Base-by-base conservation (phyloP, 2,888 invertebrate genomes). In the Drosophila pegasa region DNA sequence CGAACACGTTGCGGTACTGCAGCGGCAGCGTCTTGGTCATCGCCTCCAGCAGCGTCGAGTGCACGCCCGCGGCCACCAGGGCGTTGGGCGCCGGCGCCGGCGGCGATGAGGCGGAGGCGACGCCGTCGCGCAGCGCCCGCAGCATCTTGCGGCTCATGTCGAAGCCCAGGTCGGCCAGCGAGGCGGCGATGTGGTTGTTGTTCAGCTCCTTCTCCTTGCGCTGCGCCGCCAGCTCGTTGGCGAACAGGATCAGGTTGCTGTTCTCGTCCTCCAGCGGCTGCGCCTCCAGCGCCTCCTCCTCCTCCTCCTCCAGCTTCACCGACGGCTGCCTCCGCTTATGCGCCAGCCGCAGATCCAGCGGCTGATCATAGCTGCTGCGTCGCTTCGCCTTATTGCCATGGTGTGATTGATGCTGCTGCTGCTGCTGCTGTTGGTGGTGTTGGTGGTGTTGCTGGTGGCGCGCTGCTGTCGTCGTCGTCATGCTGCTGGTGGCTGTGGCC, bases 271-370 rank as follows among this genome's bases (percentile, higher is more conserved):
- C 96, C 93, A 77, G 79, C 74, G 90, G 82, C 64, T 55, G 78
- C 56, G n/a, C 56, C 47, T 31, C 47, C 47, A 48, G 50, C 14
- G 61, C 66, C 43, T 67, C 71, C 55, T 59, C 58, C 43, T 67
- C 71, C 55, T 59, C 58, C 60, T 33, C 27, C n/a, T 52, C 62
- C 54, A 40, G 41, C 29, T 40, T 56, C n/a, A n/a, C n/a, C n/a
- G 43, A 14, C 40, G 54, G 57, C 78, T 59, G 80, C 16, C 60
- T 78, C 9, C 97, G 96, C 91, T 98, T 97, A 92, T 96, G 96
- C 69, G 96, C 96, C 84, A 98, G 94, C 89, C 98, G 94, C 64
- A 98, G 94, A 92, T 98, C 98, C 64, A 98, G 93, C 1, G 98
- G 98, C 91, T 97, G 96, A 90, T 97, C 96, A n/a, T 78, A 83